phyloP scores from a whole-genome alignment of 1,140 invertebrate species.

The Aphidius ervi region DNA sequence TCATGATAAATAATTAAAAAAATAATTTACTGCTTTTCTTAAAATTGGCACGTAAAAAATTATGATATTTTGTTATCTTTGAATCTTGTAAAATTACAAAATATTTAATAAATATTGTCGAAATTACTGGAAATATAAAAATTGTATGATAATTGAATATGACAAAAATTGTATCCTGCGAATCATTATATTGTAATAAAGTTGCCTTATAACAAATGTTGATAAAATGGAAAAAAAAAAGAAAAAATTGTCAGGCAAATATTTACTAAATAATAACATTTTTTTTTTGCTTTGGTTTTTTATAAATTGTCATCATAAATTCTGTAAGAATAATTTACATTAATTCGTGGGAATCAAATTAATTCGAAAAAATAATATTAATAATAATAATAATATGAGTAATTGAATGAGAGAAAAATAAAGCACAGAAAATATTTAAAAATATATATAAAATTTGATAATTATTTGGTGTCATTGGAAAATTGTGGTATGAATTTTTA shows the following conservation, averaged over 20 bases:
- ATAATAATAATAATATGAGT: slow-evolving; percentile 8
- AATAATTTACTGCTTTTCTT: no score
- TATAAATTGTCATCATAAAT: slow-evolving; percentile 3
- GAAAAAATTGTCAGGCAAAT: slow-evolving; percentile 1
- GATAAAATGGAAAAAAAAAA: slow-evolving; percentile 20
- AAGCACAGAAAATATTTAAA: slow-evolving; percentile 5
- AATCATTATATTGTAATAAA: slow-evolving; percentile 33
- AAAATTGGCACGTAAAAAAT: slow-evolving; percentile 4
- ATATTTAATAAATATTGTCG: background rate
- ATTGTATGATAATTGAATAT: background rate
- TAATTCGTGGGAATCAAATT: background rate
- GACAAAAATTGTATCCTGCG: slow-evolving; percentile 23
- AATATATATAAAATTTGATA: slow-evolving; percentile 20
- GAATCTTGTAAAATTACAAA: background rate
- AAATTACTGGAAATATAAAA: slow-evolving; percentile 3
- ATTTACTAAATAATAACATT: background rate
- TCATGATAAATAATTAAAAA: no score
- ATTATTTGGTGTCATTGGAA: slow-evolving; percentile 29
- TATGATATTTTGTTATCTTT: slow-evolving; percentile 1
- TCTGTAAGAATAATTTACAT: slow-evolving; percentile 2
- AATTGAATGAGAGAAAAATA: slow-evolving; percentile 2
- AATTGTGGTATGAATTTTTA: slow-evolving; percentile 26
- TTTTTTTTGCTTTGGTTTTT: background rate
- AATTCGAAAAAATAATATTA: background rate
- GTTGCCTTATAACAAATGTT: slow-evolving; percentile 43